Evolutionary conservation across 2,888 invertebrate species (phyloP).

Genomic region (Drosophila meridionalis): DNA sequence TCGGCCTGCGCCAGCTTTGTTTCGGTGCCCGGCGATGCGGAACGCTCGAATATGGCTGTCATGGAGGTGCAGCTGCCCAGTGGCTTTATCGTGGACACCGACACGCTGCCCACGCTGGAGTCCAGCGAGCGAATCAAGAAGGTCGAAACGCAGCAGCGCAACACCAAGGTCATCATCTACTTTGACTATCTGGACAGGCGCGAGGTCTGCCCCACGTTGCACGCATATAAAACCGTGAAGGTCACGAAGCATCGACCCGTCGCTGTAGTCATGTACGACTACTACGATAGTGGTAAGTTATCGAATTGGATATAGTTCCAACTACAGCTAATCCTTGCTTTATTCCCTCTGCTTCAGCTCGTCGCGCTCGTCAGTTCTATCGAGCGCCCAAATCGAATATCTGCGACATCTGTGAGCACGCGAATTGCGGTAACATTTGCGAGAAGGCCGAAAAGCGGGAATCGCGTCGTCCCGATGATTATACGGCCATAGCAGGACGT

Average conservation of each 20-base stretch:
- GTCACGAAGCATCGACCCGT: slow-evolving; percentile 95
- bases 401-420: slow-evolving; percentile 86
- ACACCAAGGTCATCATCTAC: slow-evolving; percentile 89
- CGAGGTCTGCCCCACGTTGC: slow-evolving; percentile 94
- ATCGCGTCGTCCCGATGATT: slow-evolving; percentile 69
- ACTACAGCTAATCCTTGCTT: background rate
- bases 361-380: slow-evolving; percentile 93
- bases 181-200: slow-evolving; percentile 89
- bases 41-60: slow-evolving; percentile 92
- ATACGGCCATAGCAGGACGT: slow-evolving; percentile 51
- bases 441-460: slow-evolving; percentile 83
- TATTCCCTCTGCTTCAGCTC: slow-evolving; percentile 86
- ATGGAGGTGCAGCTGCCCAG: slow-evolving; percentile 96
- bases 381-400: slow-evolving; percentile 89
- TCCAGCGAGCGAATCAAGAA: slow-evolving; percentile 86
- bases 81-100: slow-evolving; percentile 94
- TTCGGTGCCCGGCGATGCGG: slow-evolving; percentile 83
- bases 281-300: slow-evolving; percentile 95
- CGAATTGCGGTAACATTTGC: slow-evolving; percentile 85
- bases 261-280: slow-evolving; percentile 94
- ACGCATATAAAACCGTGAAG: slow-evolving; percentile 93
- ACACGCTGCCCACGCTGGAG: slow-evolving; percentile 89
- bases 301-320: accelerated
- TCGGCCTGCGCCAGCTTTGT: slow-evolving; percentile 90
- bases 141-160: slow-evolving; percentile 89